These are phyloP conservation scores for Cryptosula pallasiana DNA, from an alignment of 2,888 invertebrate species.

Conservation along the genomic window DNA sequence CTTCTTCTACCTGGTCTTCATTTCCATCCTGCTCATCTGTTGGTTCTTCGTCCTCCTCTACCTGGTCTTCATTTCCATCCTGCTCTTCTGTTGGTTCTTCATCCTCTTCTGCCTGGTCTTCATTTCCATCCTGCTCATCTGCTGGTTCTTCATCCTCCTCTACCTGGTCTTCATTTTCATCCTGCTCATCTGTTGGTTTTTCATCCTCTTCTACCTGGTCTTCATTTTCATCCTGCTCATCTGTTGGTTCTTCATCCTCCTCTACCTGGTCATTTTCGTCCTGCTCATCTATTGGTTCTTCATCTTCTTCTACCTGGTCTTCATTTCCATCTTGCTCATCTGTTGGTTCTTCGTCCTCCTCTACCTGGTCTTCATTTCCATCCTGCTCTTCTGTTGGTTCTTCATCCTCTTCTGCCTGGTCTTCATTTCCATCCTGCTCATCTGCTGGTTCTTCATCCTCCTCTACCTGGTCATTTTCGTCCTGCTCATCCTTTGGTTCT, in stretches of 20 bases:
- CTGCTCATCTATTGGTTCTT: neutral
- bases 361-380: neutral
- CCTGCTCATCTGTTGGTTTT: neutral
- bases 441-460: neutral
- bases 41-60: neutral
- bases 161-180: neutral
- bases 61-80: neutral
- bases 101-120: neutral
- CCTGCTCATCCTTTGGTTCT: neutral
- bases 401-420: neutral
- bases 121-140: neutral
- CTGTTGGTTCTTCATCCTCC: neutral
- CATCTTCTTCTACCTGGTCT: neutral
- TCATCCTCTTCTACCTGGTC: no score
- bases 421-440: neutral
- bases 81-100: neutral
- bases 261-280: neutral
- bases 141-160: neutral
- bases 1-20: neutral
- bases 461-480: neutral
- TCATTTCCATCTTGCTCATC: neutral
- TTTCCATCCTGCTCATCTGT: neutral
- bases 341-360: neutral
- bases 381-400: neutral
- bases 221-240: neutral